Evolutionary conservation across 2,888 invertebrate genomes (phyloP), one percentile per base, ranked within the genome.

Genomic region (Aporophyla lueneburgensis): DNA sequence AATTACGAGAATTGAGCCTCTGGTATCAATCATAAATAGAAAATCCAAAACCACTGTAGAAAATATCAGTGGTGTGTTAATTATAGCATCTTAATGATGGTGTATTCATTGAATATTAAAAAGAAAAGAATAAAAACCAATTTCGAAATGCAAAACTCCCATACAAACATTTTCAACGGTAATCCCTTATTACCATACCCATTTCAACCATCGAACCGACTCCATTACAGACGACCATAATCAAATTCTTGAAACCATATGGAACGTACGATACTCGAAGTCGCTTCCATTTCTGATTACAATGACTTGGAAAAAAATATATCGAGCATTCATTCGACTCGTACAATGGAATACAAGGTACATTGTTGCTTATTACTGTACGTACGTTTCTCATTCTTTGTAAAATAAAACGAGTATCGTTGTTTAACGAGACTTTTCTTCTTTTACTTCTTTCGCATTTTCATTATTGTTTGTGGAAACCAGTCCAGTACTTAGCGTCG

Each of bases 231-330:
- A 51, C 69, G 49, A 74, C 76, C 75, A 86, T 92, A 91, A 93
- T 93, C 91, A 92, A 93, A 92, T 91, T 91, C 87, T 84, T 88
- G 78, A 85, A 88, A 88, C 88, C 90, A n/a, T 88, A 90, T 90
- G 89, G 83, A 87, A 79, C 71, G 74, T 72, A 74, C 74, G 59
- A 68, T 76, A 78, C 62, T 67, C 78, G 73, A 76, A 78, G 84
- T 80, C 84, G 80, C 75, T 89, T 89, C 87, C 86, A 90, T 90
- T 92, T 88, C 78, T 76, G 80, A 76, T 78, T 83, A 90, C 89
- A 91, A 91, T 86, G 85, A 80, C 76, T 75, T 76, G 62, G 51
- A 85, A 88, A 89, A 88, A 71, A 61, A 56, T 19, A 78, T 71
- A 83, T 84, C 81, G 77, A 67, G 71, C 68, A 70, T 80, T 76